A percentile compares a stretch with the other conserved stretches of the same genome.
phyloP scores from a whole-genome alignment of 2,113 vertebrate genomes.

The Chamaea fasciata region DNA sequence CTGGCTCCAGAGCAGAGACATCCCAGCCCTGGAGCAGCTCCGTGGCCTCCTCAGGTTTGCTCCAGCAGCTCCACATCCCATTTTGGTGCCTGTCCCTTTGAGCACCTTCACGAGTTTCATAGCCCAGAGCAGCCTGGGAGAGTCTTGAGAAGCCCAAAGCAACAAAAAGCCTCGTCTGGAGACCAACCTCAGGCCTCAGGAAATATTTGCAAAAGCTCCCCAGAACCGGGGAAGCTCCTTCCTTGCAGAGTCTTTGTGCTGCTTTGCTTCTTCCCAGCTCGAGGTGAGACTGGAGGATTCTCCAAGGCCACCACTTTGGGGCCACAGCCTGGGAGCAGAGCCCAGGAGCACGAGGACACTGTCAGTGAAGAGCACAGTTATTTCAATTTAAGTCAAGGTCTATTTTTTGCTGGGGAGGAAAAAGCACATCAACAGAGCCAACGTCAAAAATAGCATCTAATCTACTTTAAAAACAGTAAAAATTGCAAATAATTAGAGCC shows the following conservation, averaged over 20 bases:
- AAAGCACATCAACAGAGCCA: background rate
- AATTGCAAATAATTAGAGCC: background rate
- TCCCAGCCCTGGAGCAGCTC: background rate
- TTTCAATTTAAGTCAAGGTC: background rate
- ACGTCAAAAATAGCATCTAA: background rate
- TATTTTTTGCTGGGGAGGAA: background rate
- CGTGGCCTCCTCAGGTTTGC: background rate
- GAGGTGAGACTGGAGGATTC: background rate
- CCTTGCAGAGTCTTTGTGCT: accelerated
- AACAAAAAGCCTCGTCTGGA: background rate
- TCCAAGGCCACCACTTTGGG: background rate
- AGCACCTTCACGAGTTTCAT: accelerated
- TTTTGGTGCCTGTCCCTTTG: background rate
- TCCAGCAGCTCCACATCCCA: background rate
- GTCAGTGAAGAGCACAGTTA: background rate
- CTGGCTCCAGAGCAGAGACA: background rate
- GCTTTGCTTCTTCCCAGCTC: background rate
- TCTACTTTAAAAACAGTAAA: background rate
- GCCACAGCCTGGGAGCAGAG: no score
- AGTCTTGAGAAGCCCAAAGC: accelerated
- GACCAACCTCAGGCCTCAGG: background rate
- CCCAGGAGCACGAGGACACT: accelerated
- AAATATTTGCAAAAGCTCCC: background rate
- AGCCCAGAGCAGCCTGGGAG: background rate
- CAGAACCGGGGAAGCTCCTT: background rate